A percentile compares a stretch with the other conserved stretches of the same genome.
Evolutionary conservation across 2,113 vertebrate species (phyloP).

Genomic region (Lathamus discolor): DNA sequence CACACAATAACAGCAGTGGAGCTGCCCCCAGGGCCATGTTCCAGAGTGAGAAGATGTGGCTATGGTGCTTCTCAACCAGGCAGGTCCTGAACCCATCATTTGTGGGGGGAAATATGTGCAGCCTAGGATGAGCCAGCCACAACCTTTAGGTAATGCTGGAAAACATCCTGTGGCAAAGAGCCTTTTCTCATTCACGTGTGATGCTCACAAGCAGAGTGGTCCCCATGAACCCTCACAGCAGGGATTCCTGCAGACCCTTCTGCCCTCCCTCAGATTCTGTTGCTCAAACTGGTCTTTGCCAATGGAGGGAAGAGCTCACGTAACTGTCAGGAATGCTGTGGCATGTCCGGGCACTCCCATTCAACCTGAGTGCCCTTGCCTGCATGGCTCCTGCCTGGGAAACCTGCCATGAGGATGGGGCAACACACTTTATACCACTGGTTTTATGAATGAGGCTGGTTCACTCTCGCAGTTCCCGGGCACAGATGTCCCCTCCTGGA

Average conservation of each 20-base stretch:
- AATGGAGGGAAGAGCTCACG: background rate
- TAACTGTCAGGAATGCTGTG: background rate
- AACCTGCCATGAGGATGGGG: background rate
- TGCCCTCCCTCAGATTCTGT: background rate
- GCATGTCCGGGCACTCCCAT: background rate
- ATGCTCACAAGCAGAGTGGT: background rate
- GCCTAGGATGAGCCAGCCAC: background rate
- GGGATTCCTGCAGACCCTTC: background rate
- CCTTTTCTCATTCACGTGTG: background rate
- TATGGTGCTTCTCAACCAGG: background rate
- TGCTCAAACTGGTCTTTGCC: background rate
- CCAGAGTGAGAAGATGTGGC: background rate
- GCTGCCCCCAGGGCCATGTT: background rate
- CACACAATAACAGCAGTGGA: background rate
- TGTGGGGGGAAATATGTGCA: fast-evolving
- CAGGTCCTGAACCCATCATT: background rate
- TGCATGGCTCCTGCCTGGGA: background rate
- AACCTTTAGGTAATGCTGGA: background rate
- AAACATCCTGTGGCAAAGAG: background rate
- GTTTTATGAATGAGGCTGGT: background rate
- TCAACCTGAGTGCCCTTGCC: background rate
- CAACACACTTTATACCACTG: background rate
- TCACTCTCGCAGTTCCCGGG: background rate
- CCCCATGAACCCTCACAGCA: fast-evolving
- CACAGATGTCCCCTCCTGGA: background rate